Percentiles rank a stretch among this genome's conserved stretches.
phyloP scores from a whole-genome alignment of 2,797 vertebrate genomes.

The Microcaecilia unicolor region DNA sequence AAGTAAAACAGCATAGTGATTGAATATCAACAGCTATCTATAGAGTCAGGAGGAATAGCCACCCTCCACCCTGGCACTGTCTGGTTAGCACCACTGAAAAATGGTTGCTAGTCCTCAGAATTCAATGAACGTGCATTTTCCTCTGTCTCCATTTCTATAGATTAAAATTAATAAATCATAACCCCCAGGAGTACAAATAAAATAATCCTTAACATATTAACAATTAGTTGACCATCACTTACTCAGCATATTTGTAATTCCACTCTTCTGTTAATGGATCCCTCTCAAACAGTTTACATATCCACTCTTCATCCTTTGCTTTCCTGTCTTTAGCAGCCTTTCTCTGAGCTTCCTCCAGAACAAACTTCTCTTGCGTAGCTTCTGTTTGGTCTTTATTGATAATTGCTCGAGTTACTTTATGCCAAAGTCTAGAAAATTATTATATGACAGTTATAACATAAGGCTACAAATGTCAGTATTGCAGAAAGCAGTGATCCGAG shows the following conservation, averaged over 20 bases:
- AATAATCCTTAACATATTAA: neutral
- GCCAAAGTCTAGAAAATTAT: constrained; percentile 81
- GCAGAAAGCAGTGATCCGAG: too few relatives aligned
- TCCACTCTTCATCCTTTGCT: constrained; percentile 82
- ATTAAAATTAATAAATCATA: too few relatives aligned
- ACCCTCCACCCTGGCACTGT: too few relatives aligned
- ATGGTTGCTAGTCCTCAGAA: too few relatives aligned
- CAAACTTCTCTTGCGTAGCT: constrained; percentile 90
- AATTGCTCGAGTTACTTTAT: constrained; percentile 93
- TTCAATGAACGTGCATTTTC: too few relatives aligned
- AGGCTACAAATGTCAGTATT: neutral
- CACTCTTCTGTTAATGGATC: constrained; percentile 84
- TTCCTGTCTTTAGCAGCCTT: constrained; percentile 84
- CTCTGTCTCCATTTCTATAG: too few relatives aligned
- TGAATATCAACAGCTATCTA: too few relatives aligned
- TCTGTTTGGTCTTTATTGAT: constrained; percentile 94
- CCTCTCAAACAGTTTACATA: constrained; percentile 80
- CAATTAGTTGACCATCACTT: constrained; percentile 36
- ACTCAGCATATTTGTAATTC: constrained; percentile 95
- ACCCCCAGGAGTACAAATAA: too few relatives aligned
- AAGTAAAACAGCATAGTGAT: too few relatives aligned
- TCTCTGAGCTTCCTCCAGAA: constrained; percentile 91
- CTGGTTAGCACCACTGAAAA: too few relatives aligned
- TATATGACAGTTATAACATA: too few relatives aligned
- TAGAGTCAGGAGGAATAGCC: too few relatives aligned